phyloP scores from a whole-genome alignment of 2,888 invertebrate genomes.

The Pseudolycoriella hygida region DNA sequence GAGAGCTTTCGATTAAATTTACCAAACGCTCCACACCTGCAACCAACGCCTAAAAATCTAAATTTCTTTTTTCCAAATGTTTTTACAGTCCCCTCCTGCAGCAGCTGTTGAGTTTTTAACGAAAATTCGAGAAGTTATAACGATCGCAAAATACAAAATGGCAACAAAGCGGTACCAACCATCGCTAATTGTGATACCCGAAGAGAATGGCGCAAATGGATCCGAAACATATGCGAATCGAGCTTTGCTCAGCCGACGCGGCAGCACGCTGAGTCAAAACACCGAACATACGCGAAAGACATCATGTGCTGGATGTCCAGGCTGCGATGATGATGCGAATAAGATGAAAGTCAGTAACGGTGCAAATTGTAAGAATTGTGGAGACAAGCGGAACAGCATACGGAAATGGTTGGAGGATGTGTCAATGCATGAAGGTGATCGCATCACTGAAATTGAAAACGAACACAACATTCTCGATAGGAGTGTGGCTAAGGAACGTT shows the following conservation, averaged over 20 bases:
- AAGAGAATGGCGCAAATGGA: constrained; percentile 38
- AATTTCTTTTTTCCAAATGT: constrained; percentile 5
- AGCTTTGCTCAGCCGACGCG: constrained; percentile 31
- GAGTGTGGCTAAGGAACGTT: background rate
- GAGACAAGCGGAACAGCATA: constrained; percentile 57
- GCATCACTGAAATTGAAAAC: constrained; percentile 8
- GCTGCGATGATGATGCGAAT: constrained; percentile 27
- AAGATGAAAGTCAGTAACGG: constrained; percentile 11
- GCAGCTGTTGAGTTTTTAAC: constrained; percentile 77
- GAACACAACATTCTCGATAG: constrained; percentile 14
- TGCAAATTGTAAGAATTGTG: constrained; percentile 29
- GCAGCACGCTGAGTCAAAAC: constrained; percentile 38
- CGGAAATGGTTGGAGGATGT: constrained; percentile 60
- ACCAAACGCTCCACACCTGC: constrained; percentile 4
- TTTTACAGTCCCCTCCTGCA: constrained; percentile 68
- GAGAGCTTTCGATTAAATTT: background rate
- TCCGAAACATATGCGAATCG: constrained; percentile 29
- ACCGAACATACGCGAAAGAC: constrained; percentile 26
- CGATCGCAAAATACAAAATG: constrained; percentile 80
- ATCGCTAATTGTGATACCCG: constrained; percentile 60
- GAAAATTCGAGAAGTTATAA: constrained; percentile 79
- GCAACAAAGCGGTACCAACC: constrained; percentile 63
- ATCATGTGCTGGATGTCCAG: constrained; percentile 48
- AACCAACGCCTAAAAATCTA: background rate
- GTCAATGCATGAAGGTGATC: constrained; percentile 23